These are phyloP conservation scores for Cremastinae sp. DNA, from an alignment of 2,888 invertebrate genomes.

Conservation along the genomic window DNA sequence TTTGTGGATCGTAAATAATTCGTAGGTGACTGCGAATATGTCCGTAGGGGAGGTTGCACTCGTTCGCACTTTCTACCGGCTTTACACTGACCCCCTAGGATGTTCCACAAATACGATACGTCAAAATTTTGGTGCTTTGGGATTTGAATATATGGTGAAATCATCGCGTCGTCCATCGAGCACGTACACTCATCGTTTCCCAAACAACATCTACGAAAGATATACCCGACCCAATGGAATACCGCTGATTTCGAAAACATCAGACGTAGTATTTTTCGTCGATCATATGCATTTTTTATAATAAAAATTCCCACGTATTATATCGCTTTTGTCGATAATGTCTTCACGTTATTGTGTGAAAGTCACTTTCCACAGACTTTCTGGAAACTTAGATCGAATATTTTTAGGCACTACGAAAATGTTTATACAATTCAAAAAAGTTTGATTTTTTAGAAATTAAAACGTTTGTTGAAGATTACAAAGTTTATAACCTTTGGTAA, in stretches of 20 bases:
- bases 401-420: no score
- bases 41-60: constrained; percentile 52
- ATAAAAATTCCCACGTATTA: no score
- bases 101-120: constrained; percentile 56
- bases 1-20: constrained; percentile 70
- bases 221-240: constrained; percentile 41
- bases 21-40: constrained; percentile 56
- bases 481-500: no score
- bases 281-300: neutral
- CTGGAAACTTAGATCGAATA: no score
- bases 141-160: constrained; percentile 40
- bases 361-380: no score
- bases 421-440: no score
- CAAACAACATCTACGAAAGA: constrained; percentile 37
- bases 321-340: no score
- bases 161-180: constrained; percentile 34
- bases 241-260: constrained; percentile 22
- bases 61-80: constrained; percentile 35
- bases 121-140: constrained; percentile 58
- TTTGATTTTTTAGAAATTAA: no score
- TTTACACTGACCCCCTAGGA: constrained; percentile 39
- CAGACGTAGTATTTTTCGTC: constrained; percentile 26
- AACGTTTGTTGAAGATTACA: no score
- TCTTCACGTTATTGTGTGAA: no score
- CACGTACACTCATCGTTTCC: constrained; percentile 28